These are phyloP conservation scores for Oasisia sp. DNA, from an alignment of 2,888 invertebrate genomes.

Conservation along the genomic window DNA sequence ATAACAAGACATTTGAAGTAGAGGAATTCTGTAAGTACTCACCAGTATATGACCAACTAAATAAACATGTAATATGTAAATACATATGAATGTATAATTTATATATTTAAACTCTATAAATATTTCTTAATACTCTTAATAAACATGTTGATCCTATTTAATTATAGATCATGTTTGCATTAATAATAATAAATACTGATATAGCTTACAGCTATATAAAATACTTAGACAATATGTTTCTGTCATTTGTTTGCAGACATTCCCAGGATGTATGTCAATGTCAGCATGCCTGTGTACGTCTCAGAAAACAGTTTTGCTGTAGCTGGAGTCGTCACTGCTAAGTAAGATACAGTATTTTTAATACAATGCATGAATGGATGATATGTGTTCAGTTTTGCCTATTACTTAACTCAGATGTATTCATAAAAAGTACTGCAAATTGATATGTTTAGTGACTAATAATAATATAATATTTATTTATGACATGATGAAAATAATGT, in stretches of 20 bases:
- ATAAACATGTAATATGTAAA: neutral
- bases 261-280: slow-evolving; percentile 94
- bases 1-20: slow-evolving; percentile 86
- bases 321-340: slow-evolving; percentile 88
- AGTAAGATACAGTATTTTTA: slow-evolving; percentile 66
- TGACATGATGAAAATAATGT: too few relatives aligned
- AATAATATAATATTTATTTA: too few relatives aligned
- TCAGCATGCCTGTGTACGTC: slow-evolving; percentile 94
- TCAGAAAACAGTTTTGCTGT: slow-evolving; percentile 86
- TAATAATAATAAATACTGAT: too few relatives aligned
- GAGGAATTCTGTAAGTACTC: slow-evolving; percentile 82
- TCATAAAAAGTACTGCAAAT: too few relatives aligned
- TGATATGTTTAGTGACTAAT: too few relatives aligned
- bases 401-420: too few relatives aligned
- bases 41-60: neutral
- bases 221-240: neutral
- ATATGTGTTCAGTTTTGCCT: neutral
- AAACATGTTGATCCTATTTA: too few relatives aligned
- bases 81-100: neutral
- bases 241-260: slow-evolving; percentile 71
- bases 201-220: too few relatives aligned
- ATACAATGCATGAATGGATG: neutral
- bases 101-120: too few relatives aligned
- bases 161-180: too few relatives aligned
- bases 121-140: too few relatives aligned